Evolutionary conservation across 2,113 vertebrate species (phyloP).

Genomic region (Ptyas mucosa): DNA sequence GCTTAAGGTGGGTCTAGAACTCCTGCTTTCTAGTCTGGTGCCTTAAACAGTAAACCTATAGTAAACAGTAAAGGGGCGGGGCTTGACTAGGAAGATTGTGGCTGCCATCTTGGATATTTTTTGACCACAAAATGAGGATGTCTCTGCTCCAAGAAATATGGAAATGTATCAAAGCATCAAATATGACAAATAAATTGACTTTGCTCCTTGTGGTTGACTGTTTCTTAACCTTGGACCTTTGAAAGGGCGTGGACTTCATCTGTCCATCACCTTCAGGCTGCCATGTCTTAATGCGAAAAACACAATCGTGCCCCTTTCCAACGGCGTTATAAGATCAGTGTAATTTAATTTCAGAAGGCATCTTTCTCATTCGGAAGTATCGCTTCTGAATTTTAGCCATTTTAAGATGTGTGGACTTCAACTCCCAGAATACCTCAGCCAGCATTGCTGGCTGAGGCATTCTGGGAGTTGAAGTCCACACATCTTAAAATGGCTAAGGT

Average conservation of each 20-base stretch:
- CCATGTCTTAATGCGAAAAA: neutral
- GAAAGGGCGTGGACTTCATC: too few species aligned
- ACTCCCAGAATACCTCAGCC: too few species aligned
- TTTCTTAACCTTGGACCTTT: neutral
- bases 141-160: neutral
- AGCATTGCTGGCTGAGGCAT: too few species aligned
- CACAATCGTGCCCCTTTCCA: neutral
- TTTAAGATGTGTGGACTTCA: too few species aligned
- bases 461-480: too few species aligned
- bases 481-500: too few species aligned
- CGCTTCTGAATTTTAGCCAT: too few species aligned
- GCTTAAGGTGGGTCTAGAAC: too few species aligned
- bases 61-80: neutral
- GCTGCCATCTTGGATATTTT: neutral
- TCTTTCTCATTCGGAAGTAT: neutral
- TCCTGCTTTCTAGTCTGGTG: too few species aligned
- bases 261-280: too few species aligned
- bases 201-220: neutral
- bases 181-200: neutral
- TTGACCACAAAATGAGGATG: neutral
- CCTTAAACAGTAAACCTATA: too few species aligned
- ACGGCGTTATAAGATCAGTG: neutral
- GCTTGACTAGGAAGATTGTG: neutral
- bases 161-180: neutral
- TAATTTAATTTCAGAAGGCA: neutral